phyloP scores from a whole-genome alignment of 2,888 invertebrate species.

The Drosophila anceps region DNA sequence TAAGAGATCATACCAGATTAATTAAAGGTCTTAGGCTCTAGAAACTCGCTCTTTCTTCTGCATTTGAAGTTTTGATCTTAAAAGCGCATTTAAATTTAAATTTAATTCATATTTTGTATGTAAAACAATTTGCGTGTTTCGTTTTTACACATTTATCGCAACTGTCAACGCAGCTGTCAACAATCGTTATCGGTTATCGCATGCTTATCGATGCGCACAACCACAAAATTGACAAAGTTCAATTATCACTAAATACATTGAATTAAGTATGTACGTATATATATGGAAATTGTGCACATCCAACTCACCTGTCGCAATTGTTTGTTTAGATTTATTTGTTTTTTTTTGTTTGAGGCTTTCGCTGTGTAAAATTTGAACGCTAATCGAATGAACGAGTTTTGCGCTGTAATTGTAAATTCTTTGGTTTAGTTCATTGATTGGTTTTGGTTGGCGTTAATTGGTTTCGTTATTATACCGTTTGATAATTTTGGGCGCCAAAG shows the following conservation, averaged over 20 bases:
- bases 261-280: neutral
- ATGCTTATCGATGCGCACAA: conserved; percentile 12
- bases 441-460: conserved; percentile 52
- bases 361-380: conserved; percentile 29
- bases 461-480: conserved; percentile 43
- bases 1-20: too few relatives aligned
- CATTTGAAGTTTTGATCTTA: too few relatives aligned
- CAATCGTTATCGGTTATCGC: conserved; percentile 18
- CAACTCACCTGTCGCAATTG: conserved; percentile 38
- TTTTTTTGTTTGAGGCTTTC: conserved; percentile 31
- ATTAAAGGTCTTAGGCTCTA: too few relatives aligned
- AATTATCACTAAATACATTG: neutral
- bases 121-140: too few relatives aligned
- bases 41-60: too few relatives aligned
- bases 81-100: too few relatives aligned
- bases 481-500: conserved; percentile 70
- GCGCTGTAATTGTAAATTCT: conserved; percentile 56
- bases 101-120: too few relatives aligned
- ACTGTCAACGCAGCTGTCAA: neutral
- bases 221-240: neutral
- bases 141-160: neutral
- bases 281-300: neutral
- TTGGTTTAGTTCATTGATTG: conserved; percentile 52
- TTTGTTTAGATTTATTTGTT: conserved; percentile 26
- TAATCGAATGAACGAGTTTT: conserved; percentile 48